phyloP scores from a whole-genome alignment of 2,797 vertebrate species.

The Falco novaeseelandiae region DNA sequence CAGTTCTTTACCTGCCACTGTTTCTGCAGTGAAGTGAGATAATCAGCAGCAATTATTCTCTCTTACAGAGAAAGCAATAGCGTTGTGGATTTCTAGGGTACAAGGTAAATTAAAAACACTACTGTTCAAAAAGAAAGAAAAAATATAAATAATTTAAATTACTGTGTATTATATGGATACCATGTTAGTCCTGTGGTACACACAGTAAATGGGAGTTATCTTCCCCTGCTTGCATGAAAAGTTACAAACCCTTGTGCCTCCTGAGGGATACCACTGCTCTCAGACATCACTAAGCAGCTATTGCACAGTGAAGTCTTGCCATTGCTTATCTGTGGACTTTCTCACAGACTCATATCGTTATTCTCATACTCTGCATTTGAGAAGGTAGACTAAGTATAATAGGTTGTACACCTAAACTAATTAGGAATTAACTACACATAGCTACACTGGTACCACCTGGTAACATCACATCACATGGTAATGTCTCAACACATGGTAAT shows the following conservation, averaged over 20 bases:
- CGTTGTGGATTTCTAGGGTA: neutral
- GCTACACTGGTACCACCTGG: accelerated
- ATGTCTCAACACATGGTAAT: neutral
- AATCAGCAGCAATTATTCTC: neutral
- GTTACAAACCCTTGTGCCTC: neutral
- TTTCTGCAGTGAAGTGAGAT: neutral
- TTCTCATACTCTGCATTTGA: neutral
- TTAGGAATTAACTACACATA: neutral
- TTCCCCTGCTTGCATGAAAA: neutral
- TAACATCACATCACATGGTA: neutral
- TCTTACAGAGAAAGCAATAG: neutral
- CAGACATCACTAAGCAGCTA: neutral
- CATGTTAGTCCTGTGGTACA: neutral
- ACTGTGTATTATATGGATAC: neutral
- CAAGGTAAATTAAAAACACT: neutral
- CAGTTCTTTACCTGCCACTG: neutral
- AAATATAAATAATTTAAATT: neutral
- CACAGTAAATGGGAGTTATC: neutral
- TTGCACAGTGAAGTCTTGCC: neutral
- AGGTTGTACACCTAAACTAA: neutral
- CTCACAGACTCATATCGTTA: neutral
- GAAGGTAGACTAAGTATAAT: neutral
- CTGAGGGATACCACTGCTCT: neutral
- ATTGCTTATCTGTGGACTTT: neutral
- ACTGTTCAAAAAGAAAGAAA: neutral